Evolutionary conservation across 2,797 vertebrate genomes (phyloP).

Genomic region (Triplophysa yarkandensis): DNA sequence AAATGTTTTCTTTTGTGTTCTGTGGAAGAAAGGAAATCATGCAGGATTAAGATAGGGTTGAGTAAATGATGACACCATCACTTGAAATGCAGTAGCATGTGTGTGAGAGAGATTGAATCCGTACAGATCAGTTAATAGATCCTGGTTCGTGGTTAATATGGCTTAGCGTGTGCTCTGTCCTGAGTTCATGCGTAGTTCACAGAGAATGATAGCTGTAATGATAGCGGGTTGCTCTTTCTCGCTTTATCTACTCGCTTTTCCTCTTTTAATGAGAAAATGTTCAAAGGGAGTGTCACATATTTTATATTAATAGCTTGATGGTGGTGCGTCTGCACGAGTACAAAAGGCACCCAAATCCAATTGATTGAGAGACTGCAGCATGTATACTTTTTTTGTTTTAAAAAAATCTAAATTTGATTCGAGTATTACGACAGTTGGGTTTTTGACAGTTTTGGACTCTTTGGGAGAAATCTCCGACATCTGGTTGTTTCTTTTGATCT

Average conservation of each 20-base stretch:
- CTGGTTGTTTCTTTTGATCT: constrained; percentile 66
- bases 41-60: no score
- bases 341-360: not conserved
- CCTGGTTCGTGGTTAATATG: constrained; percentile 50
- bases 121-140: constrained; percentile 36
- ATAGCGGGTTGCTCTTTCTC: constrained; percentile 26
- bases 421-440: no score
- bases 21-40: no score
- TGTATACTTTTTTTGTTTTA: not conserved
- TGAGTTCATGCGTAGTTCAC: constrained; percentile 61
- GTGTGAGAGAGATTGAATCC: not conserved
- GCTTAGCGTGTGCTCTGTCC: constrained; percentile 35
- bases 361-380: not conserved
- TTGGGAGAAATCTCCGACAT: constrained; percentile 70
- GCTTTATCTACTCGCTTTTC: constrained; percentile 1
- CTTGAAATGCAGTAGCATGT: not conserved
- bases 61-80: no score
- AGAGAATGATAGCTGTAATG: constrained; percentile 44
- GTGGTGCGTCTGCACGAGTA: constrained; percentile 1
- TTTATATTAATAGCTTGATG: constrained; percentile 13
- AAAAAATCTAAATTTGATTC: no score
- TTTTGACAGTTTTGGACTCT: not conserved
- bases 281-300: constrained; percentile 13
- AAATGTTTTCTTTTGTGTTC: no score
- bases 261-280: constrained; percentile 28